Evolutionary conservation across 1,140 invertebrate genomes (phyloP).

Genomic region (Muscidifurax raptorellus): DNA sequence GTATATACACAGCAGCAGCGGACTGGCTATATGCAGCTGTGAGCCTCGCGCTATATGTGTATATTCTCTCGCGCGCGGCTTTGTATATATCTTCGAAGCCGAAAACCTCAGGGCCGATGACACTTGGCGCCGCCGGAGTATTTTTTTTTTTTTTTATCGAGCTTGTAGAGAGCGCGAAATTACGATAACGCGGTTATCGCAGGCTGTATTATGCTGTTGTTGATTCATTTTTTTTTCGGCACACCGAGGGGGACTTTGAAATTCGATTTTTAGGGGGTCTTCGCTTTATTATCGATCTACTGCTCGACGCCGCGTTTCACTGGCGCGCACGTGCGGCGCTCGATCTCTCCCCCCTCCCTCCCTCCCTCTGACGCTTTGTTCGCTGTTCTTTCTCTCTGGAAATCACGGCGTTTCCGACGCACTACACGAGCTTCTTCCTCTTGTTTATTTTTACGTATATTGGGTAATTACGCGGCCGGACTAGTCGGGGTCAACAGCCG

Average conservation of each 20-base stretch:
- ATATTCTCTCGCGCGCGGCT: background rate
- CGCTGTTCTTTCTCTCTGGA: background rate
- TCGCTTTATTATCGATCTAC: too few relatives aligned
- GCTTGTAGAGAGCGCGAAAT: constrained; percentile 15
- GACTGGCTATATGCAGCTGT: background rate
- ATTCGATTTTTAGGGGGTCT: too few relatives aligned
- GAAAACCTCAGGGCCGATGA: background rate
- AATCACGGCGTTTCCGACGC: background rate
- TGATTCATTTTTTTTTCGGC: too few relatives aligned
- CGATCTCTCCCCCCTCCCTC: background rate
- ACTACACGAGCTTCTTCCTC: too few relatives aligned
- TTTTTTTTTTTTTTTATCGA: background rate
- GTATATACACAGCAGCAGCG: background rate
- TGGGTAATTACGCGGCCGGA: too few relatives aligned
- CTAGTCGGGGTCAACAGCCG: too few relatives aligned
- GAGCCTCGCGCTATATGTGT: background rate
- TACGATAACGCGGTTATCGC: background rate
- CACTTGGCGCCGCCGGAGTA: background rate
- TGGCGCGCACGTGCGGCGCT: background rate
- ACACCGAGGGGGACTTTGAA: too few relatives aligned
- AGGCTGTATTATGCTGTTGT: too few relatives aligned
- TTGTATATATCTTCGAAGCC: background rate
- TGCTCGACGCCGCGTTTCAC: too few relatives aligned
- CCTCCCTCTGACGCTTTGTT: background rate
- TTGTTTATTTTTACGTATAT: too few relatives aligned